phyloP scores from a whole-genome alignment of 2,113 vertebrate species.

The Lamprotornis superbus region DNA sequence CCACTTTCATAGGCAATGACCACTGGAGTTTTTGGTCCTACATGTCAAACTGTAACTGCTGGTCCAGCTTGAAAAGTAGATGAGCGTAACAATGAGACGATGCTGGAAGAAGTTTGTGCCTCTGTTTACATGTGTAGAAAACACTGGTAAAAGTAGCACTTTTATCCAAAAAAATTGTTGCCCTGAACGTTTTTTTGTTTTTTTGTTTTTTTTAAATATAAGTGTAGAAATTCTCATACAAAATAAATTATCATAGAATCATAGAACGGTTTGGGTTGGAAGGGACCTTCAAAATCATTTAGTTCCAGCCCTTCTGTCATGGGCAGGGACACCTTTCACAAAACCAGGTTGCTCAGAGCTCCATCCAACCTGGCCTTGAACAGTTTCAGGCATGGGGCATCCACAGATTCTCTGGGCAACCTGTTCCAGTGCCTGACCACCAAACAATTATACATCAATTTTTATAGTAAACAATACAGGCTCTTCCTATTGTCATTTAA shows the following conservation, averaged over 20 bases:
- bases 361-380: neutral
- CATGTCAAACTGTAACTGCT: neutral
- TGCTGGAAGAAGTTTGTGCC: neutral
- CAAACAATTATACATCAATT: neutral
- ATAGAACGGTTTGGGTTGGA: neutral
- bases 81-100: neutral
- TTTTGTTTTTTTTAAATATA: too few species aligned
- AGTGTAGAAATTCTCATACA: neutral
- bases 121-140: neutral
- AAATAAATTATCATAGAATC: neutral
- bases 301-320: neutral
- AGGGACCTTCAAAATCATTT: neutral
- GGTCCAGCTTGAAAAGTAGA: neutral
- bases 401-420: neutral
- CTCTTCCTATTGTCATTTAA: neutral
- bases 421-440: neutral
- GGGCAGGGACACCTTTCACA: neutral
- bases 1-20: neutral
- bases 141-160: neutral
- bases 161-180: neutral
- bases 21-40: neutral
- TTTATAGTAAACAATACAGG: neutral
- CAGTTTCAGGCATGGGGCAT: neutral
- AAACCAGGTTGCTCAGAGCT: neutral
- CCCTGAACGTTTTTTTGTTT: too few species aligned